Evolutionary conservation across 2,113 vertebrate species (phyloP).

Genomic region (Marmota flaviventris): DNA sequence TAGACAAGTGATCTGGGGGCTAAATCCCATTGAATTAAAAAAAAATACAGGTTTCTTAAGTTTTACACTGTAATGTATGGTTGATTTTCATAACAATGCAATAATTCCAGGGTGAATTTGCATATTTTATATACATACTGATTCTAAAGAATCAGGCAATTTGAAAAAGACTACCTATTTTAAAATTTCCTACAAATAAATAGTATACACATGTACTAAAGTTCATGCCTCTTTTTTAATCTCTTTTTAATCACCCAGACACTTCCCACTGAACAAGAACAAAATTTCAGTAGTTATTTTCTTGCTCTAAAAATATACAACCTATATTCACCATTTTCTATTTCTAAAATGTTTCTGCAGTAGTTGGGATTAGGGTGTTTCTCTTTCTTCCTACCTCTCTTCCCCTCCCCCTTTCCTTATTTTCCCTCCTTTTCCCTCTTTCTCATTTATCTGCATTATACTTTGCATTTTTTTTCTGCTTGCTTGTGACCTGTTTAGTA

Average conservation of each 20-base stretch:
- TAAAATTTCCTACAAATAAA: neutral
- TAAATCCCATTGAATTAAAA: neutral
- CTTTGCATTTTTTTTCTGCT: neutral
- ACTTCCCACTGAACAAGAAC: neutral
- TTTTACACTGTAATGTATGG: neutral
- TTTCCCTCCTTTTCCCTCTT: too few relatives aligned
- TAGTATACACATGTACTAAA: neutral
- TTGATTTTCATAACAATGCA: neutral
- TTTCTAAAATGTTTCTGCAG: neutral
- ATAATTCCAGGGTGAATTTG: neutral
- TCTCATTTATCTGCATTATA: neutral
- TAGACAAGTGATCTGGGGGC: neutral
- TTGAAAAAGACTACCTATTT: neutral
- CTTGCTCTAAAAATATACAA: neutral
- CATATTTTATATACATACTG: neutral
- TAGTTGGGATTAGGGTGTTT: too few relatives aligned
- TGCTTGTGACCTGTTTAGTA: neutral
- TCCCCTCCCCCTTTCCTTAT: too few relatives aligned
- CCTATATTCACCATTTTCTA: neutral
- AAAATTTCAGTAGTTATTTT: neutral
- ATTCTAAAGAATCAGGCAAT: neutral
- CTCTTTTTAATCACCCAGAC: neutral
- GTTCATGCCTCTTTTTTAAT: neutral
- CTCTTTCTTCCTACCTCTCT: neutral
- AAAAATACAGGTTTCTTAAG: neutral